Base-by-base conservation (phyloP, 2,797 vertebrate genomes). In the Argya squamiceps region DNA sequence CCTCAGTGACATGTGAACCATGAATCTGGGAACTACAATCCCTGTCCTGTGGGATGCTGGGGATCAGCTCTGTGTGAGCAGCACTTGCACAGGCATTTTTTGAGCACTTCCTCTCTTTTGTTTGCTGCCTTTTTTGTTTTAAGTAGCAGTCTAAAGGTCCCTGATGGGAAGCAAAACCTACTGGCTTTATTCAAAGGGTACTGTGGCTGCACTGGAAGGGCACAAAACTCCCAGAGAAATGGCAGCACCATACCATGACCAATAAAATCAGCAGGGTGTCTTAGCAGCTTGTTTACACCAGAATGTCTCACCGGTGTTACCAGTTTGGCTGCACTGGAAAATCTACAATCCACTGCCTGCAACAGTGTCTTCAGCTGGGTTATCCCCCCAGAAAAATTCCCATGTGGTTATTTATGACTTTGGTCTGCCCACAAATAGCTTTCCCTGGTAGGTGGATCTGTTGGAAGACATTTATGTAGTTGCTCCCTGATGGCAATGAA, bases 61-160 rank as follows among this genome's bases (percentile, higher is more conserved):
- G 59, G n/a, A 49, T 73, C 46, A 34, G 47, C 29, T 84, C 23
- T 46, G 12, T 3, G 8, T 12, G 43, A 94, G 24, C 30, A 87
- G 43, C 43, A 18, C 34, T 29, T 63, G 29, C 11, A 49, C 3
- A 4, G 5, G 27, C 18, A 27, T 36, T 43, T 68, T 79, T 74
- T 13, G n/a, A 2, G 3, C 5, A 0, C 19, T 55, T 56, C 47
- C 12, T 81, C 1, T 0, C 34, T 36, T n/a, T 41, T 19, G 14
- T 62, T 81, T 63, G 26, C 30, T 30, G 23, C 14, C 6, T 37
- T 75, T 77, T 71, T 60, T 6, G 1, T 11, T 49, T 49, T 16
- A 32, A 56, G 19, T 29, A 14, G 1, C 20, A 75, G 60, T 36
- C 49, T 43, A 56, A 71, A 80, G 20, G 11, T n/a, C 34, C 43